These are phyloP conservation scores for Hassar affinis DNA, from an alignment of 2,113 vertebrate species.

Conservation along the genomic window DNA sequence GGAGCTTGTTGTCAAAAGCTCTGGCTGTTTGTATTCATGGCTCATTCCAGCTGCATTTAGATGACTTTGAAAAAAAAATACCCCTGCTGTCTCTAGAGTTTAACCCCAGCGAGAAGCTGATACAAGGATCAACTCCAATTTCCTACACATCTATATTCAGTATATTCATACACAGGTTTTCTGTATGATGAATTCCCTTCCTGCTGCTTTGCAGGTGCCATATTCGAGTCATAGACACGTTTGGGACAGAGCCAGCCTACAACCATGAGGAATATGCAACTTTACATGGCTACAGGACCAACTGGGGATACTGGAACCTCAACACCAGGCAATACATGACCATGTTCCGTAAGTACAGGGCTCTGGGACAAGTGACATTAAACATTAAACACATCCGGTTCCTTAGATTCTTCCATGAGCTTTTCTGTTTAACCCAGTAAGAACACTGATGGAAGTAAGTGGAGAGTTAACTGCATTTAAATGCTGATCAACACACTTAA, in stretches of 20 bases:
- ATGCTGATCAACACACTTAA: neutral
- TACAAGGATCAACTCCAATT: neutral
- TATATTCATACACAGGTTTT: neutral
- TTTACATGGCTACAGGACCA: slow-evolving; percentile 88
- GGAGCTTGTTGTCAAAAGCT: slow-evolving; percentile 2
- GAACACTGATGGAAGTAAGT: too few relatives aligned
- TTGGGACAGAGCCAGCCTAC: slow-evolving; percentile 93
- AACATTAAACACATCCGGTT: too few relatives aligned
- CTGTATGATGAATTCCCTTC: neutral
- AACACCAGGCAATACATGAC: slow-evolving; percentile 96
- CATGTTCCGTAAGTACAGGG: slow-evolving; percentile 90
- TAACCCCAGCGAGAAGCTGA: neutral
- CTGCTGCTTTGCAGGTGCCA: slow-evolving; percentile 78
- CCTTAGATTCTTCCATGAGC: neutral
- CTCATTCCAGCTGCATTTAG: neutral
- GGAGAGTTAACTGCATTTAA: too few relatives aligned
- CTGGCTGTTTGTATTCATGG: neutral
- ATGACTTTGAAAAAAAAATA: neutral
- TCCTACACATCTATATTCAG: neutral
- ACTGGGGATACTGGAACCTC: slow-evolving; percentile 99
- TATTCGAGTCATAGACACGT: slow-evolving; percentile 93
- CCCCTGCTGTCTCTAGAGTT: neutral
- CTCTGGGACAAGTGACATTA: too few relatives aligned
- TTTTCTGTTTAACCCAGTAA: too few relatives aligned
- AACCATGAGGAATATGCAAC: slow-evolving; percentile 97